Conservation (phyloP, 2,113 vertebrate species). For the Xenopus borealis region DNA sequence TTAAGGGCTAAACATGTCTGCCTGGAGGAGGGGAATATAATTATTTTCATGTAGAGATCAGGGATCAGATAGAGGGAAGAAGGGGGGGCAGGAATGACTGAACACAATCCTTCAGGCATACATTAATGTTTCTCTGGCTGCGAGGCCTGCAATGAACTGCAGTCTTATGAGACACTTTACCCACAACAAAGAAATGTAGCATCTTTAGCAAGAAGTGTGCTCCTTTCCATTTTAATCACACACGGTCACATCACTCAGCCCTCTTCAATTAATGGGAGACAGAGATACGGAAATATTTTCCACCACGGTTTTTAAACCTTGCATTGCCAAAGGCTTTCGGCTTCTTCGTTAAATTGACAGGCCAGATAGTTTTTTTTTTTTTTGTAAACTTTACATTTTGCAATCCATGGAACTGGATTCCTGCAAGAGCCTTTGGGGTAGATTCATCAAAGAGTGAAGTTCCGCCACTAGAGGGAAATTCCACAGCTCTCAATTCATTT, state of each 20-base stretch:
- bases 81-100: neutral
- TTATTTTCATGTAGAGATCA: conserved; percentile 15
- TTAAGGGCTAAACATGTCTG: conserved; percentile 24
- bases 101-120: neutral
- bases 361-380: neutral
- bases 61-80: neutral
- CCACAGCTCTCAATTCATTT: too few relatives aligned
- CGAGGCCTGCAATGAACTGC: neutral
- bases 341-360: too few relatives aligned
- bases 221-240: conserved; percentile 30
- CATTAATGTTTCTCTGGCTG: neutral
- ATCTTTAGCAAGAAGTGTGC: neutral
- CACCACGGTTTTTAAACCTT: neutral
- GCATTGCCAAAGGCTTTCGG: neutral
- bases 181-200: too few relatives aligned
- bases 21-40: conserved; percentile 6
- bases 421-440: neutral
- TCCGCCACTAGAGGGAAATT: too few relatives aligned
- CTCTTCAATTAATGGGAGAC: conserved; percentile 33
- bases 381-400: neutral
- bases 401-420: neutral
- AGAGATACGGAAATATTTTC: neutral
- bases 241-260: conserved; percentile 22
- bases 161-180: too few relatives aligned
- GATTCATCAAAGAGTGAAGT: too few relatives aligned